Percentiles rank a stretch among this genome's conserved stretches.
phyloP scores from a whole-genome alignment of 2,888 invertebrate genomes.

The Brachyopa scutellaris region DNA sequence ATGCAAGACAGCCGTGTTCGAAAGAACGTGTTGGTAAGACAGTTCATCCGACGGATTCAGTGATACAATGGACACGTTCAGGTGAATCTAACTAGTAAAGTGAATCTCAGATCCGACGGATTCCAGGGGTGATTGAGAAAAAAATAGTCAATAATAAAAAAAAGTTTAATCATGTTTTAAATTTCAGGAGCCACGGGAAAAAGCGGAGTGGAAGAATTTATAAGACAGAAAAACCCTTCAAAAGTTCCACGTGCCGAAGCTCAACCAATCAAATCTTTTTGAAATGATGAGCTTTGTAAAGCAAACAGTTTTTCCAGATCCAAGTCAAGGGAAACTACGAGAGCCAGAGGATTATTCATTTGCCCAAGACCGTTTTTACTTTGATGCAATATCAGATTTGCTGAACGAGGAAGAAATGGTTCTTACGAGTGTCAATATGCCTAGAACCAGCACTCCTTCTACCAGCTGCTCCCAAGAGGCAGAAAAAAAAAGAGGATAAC shows the following conservation, averaged over 20 bases:
- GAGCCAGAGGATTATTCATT: not conserved
- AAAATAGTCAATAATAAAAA: not conserved
- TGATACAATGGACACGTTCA: no score
- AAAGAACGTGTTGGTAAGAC: no score
- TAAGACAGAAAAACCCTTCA: not conserved
- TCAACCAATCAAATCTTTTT: not conserved
- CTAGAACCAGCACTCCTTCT: conserved; percentile 3
- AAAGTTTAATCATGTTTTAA: no score
- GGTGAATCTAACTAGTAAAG: no score
- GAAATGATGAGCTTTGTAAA: not conserved
- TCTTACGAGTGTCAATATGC: not conserved
- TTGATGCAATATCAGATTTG: not conserved
- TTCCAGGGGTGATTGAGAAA: no score
- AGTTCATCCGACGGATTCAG: no score
- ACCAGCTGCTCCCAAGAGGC: not conserved
- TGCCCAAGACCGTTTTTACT: not conserved
- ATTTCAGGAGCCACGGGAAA: not conserved
- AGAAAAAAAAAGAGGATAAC: not conserved
- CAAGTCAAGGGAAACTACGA: not conserved
- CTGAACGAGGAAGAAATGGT: not conserved
- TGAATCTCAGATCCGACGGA: no score
- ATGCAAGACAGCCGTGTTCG: no score
- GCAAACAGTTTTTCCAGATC: not conserved
- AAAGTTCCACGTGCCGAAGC: not conserved
- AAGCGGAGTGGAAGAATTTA: not conserved